Evolutionary conservation across 2,888 invertebrate species (phyloP).

Genomic region (Agrochola macilenta): DNA sequence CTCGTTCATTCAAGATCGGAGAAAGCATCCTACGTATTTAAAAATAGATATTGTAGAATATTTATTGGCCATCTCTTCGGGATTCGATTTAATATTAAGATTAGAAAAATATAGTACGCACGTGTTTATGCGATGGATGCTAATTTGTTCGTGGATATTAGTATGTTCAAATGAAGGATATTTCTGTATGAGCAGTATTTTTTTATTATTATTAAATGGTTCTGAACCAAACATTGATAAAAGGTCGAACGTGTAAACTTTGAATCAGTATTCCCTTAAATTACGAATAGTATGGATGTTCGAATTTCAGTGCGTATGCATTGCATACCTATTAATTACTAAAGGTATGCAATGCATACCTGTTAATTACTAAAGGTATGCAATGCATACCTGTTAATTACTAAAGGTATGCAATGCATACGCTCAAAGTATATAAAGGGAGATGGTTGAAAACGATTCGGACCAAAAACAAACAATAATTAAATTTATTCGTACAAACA

Average conservation of each 20-base stretch:
- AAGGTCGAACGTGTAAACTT: not conserved
- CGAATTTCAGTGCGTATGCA: too few species aligned
- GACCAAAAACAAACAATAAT: not conserved
- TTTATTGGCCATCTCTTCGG: constrained; percentile 87
- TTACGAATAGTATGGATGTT: not conserved
- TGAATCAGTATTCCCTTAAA: not conserved
- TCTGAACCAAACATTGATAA: not conserved
- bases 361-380: not conserved
- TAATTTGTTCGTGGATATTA: constrained; percentile 75
- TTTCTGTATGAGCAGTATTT: constrained; percentile 17
- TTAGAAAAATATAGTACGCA: constrained; percentile 86
- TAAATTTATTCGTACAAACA: not conserved
- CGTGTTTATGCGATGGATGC: constrained; percentile 78
- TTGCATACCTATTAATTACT: not conserved
- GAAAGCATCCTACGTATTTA: constrained; percentile 89
- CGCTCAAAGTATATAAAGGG: not conserved
- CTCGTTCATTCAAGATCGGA: constrained; percentile 89
- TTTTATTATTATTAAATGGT: not conserved
- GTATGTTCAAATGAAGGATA: constrained; percentile 58
- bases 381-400: not conserved
- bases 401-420: not conserved
- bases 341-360: not conserved
- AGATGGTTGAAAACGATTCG: not conserved
- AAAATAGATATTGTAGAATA: constrained; percentile 89
- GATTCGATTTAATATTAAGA: constrained; percentile 89